Conservation (phyloP, 2,113 vertebrate genomes). For the Amblyornis subalaris region DNA sequence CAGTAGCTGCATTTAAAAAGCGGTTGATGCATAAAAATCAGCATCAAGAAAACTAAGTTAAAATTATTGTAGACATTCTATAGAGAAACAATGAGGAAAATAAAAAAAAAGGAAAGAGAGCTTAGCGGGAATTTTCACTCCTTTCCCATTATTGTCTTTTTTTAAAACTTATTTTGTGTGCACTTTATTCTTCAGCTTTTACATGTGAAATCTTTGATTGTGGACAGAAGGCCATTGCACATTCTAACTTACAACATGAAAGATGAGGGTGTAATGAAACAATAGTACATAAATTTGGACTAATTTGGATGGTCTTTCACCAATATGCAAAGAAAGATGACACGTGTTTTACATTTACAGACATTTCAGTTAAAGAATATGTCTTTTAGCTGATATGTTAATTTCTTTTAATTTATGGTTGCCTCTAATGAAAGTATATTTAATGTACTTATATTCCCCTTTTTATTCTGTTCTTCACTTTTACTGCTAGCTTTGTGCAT, state of each 20-base stretch:
- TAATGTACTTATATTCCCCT: not conserved
- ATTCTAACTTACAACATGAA: not conserved
- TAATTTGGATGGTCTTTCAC: not conserved
- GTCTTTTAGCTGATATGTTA: not conserved
- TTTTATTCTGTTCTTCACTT: not conserved
- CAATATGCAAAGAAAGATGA: not conserved
- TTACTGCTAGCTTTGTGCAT: not conserved
- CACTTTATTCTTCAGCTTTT: not conserved
- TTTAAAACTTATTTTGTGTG: not conserved
- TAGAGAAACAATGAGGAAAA: not conserved
- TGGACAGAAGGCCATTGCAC: not conserved
- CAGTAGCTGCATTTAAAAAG: not conserved
- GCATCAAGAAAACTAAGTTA: not conserved
- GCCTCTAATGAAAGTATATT: not conserved
- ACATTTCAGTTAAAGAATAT: not conserved
- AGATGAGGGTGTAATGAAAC: not conserved
- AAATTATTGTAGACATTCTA: not conserved
- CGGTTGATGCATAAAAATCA: not conserved
- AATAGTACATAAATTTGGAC: not conserved
- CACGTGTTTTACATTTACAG: not conserved
- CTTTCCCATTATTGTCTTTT: not conserved
- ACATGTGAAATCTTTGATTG: not conserved
- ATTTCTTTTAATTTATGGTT: not conserved
- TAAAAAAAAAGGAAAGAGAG: fast-evolving
- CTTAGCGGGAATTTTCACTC: not conserved